Percentiles rank a stretch among this genome's conserved stretches.
phyloP scores from a whole-genome alignment of 2,888 invertebrate species.

The Calliphora vomitoria region DNA sequence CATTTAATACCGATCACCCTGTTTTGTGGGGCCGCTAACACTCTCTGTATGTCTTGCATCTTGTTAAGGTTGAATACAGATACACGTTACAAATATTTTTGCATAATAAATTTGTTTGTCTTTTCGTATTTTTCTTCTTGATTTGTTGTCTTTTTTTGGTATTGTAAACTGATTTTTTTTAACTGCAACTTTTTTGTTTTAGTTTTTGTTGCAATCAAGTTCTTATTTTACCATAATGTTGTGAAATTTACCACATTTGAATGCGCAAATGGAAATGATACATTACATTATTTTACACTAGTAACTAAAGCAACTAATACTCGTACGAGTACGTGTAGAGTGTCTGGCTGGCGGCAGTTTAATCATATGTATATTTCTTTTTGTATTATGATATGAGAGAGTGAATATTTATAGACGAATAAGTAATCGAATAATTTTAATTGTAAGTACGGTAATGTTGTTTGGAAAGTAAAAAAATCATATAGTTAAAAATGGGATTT shows the following conservation, averaged over 20 bases:
- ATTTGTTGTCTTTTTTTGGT: conserved; percentile 57
- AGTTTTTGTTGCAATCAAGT: conserved; percentile 49
- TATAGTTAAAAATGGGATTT: too few relatives aligned
- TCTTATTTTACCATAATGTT: conserved; percentile 65
- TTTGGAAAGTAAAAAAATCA: too few relatives aligned
- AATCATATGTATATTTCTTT: conserved; percentile 22
- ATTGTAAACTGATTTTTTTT: conserved; percentile 50
- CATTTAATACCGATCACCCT: background rate
- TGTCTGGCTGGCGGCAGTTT: conserved; percentile 43
- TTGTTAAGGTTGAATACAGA: conserved; percentile 70
- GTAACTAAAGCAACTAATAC: conserved; percentile 22
- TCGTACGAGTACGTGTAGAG: conserved; percentile 18
- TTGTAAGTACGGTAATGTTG: too few relatives aligned
- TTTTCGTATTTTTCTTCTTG: conserved; percentile 48
- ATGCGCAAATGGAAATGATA: conserved; percentile 56
- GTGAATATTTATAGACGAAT: background rate
- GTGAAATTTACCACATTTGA: conserved; percentile 72
- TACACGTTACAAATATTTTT: conserved; percentile 53
- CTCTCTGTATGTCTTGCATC: conserved; percentile 33
- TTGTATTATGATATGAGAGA: background rate
- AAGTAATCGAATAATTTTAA: conserved; percentile 15
- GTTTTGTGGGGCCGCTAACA: conserved; percentile 8
- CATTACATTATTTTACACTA: conserved; percentile 38
- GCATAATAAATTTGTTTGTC: conserved; percentile 49
- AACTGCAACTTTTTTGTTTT: conserved; percentile 20